Evolutionary conservation across 1,140 invertebrate species (phyloP).

Genomic region (Bacillus rossius): DNA sequence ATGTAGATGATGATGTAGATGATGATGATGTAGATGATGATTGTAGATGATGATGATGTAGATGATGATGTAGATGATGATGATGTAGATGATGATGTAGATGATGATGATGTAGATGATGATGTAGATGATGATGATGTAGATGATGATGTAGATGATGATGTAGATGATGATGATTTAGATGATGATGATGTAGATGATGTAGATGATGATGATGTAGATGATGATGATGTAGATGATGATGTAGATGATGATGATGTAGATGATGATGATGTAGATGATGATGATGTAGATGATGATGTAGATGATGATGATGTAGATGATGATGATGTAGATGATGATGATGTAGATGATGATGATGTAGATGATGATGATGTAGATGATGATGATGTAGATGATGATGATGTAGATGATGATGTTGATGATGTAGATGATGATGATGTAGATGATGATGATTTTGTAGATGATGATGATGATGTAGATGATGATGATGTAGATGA

Average conservation of each 20-base stretch:
- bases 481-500: constrained; percentile 1
- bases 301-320: background rate
- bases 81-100: background rate
- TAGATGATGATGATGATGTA: constrained; percentile 2
- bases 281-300: background rate
- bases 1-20: background rate
- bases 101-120: background rate
- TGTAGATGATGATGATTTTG: constrained; percentile 2
- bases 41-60: constrained; percentile 2
- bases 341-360: background rate
- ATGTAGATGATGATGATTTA: background rate
- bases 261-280: constrained; percentile 3
- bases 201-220: background rate
- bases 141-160: constrained; percentile 2
- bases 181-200: constrained; percentile 1
- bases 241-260: background rate
- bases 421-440: background rate
- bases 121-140: background rate
- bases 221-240: background rate
- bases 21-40: background rate
- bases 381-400: constrained; percentile 2
- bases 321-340: background rate
- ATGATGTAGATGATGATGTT: constrained; percentile 2
- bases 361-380: background rate
- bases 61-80: background rate